These are phyloP conservation scores for Bambusicola thoracicus DNA, from an alignment of 2,113 vertebrate genomes.

Conservation along the genomic window DNA sequence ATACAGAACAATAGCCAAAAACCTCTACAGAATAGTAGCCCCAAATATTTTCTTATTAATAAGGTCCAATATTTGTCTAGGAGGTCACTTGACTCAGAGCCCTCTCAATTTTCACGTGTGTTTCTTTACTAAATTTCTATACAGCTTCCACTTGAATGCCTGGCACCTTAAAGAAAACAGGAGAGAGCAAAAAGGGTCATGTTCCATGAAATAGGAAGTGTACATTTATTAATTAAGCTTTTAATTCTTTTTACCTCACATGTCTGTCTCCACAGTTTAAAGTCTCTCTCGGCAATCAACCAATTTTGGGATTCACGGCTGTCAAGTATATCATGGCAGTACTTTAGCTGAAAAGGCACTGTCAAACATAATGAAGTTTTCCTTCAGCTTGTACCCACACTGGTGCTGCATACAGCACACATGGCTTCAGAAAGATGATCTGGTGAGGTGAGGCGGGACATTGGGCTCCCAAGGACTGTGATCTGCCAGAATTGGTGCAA, in stretches of 20 bases:
- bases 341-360: conserved; percentile 34
- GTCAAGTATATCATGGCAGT: conserved; percentile 40
- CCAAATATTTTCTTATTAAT: not conserved
- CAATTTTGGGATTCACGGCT: conserved; percentile 54
- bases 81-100: not conserved
- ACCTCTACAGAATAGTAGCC: not conserved
- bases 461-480: not conserved
- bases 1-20: not conserved
- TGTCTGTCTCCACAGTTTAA: conserved; percentile 21
- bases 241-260: conserved; percentile 39
- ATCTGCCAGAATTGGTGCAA: not conserved
- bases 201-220: not conserved
- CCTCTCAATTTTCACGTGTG: not conserved
- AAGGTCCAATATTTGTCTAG: not conserved
- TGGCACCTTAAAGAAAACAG: not conserved
- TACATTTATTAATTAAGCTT: conserved; percentile 46
- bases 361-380: conserved; percentile 30
- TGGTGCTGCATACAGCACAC: not conserved
- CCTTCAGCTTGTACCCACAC: not conserved
- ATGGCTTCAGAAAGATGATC: not conserved
- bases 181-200: not conserved
- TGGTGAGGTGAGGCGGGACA: not conserved
- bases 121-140: conserved; percentile 2
- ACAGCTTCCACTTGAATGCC: not conserved
- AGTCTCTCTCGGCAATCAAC: conserved; percentile 39